These are phyloP conservation scores for Aplidium turbinatum DNA, from an alignment of 23 tunicate genomes.

Conservation along the genomic window DNA sequence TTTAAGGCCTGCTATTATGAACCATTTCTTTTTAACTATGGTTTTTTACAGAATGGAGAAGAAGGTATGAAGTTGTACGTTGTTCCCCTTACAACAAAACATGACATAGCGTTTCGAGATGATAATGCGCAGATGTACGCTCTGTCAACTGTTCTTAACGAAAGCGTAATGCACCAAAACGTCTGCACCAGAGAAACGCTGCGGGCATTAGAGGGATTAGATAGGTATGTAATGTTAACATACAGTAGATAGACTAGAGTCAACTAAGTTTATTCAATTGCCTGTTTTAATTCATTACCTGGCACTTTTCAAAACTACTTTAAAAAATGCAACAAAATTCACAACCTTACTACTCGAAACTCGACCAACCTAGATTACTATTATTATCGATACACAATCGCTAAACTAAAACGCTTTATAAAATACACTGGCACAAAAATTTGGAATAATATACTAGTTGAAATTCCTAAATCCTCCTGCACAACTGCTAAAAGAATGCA, in stretches of 20 bases:
- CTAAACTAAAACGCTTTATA: too few species aligned
- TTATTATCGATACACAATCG: too few species aligned
- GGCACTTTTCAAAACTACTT: too few species aligned
- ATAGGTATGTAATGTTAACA: constrained; percentile 8
- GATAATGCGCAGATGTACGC: background rate
- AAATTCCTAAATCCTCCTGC: too few species aligned
- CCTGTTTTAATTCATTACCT: too few species aligned
- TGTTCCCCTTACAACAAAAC: constrained; percentile 5
- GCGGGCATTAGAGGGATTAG: constrained; percentile 3
- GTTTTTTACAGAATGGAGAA: background rate
- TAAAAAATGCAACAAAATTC: background rate
- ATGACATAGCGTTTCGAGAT: background rate
- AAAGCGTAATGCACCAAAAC: background rate
- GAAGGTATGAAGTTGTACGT: constrained; percentile 13
- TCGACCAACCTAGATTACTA: background rate
- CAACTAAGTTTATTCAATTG: background rate
- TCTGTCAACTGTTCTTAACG: constrained; percentile 8
- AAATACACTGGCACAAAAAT: too few species aligned
- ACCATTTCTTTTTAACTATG: background rate
- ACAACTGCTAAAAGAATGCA: background rate
- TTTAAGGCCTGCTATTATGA: too few species aligned
- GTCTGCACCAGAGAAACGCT: constrained; percentile 1
- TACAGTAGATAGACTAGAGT: background rate
- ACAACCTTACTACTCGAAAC: background rate
- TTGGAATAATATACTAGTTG: too few species aligned